phyloP scores from a whole-genome alignment of 2,888 invertebrate genomes.

The Ophion costatus region DNA sequence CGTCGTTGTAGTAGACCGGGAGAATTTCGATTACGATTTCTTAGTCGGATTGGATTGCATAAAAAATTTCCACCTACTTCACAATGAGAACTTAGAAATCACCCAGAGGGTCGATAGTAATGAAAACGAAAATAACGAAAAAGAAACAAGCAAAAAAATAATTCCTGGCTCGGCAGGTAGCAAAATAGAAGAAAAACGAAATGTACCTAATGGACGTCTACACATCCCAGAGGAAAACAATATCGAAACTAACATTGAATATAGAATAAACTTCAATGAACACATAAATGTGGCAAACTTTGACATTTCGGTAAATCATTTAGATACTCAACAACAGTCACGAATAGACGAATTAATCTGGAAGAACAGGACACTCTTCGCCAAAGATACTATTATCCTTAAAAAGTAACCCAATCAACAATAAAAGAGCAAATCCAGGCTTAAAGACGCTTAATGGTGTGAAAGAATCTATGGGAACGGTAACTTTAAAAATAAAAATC shows the following conservation, averaged over 20 bases:
- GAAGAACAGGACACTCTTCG: constrained; percentile 22
- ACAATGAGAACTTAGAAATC: constrained; percentile 51
- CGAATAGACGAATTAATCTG: background rate
- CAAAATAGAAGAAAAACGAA: constrained; percentile 2
- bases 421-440: too few species aligned
- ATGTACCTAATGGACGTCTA: background rate
- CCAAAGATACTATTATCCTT: constrained; percentile 62
- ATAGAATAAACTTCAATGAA: constrained; percentile 13
- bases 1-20: constrained; percentile 50
- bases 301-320: background rate
- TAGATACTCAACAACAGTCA: background rate
- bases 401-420: constrained; percentile 42
- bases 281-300: background rate
- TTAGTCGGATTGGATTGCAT: constrained; percentile 51
- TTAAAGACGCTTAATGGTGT: too few species aligned
- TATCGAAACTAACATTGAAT: background rate
- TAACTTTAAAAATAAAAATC: too few species aligned
- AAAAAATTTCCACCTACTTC: constrained; percentile 45
- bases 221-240: too few species aligned
- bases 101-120: background rate
- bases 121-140: too few species aligned
- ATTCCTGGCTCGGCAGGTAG: too few species aligned
- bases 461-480: too few species aligned
- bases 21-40: constrained; percentile 55
- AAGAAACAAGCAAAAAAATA: background rate